A percentile compares a stretch with the other conserved stretches of the same genome.
These are phyloP conservation scores for Endotricha flammealis DNA, from an alignment of 2,888 invertebrate species.

Conservation along the genomic window DNA sequence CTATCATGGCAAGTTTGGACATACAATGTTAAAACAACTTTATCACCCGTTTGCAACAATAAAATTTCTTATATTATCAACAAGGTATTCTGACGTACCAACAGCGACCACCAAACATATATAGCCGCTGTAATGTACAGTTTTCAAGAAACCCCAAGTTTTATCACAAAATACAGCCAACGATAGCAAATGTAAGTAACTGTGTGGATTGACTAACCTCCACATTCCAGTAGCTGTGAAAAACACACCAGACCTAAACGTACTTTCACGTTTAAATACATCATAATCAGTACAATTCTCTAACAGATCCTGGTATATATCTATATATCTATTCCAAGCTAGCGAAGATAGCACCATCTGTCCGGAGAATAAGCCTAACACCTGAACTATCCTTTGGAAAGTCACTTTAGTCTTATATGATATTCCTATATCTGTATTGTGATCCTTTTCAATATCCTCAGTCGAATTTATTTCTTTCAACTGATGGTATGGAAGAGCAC, in stretches of 20 bases:
- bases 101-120: conserved; percentile 82
- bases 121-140: conserved; percentile 85
- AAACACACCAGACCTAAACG: conserved; percentile 85
- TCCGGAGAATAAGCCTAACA: conserved; percentile 81
- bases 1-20: background rate
- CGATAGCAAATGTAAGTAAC: conserved; percentile 84
- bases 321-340: conserved; percentile 91
- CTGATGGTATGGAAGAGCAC: conserved; percentile 72
- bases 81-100: conserved; percentile 84
- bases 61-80: conserved; percentile 42
- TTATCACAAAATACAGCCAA: conserved; percentile 90
- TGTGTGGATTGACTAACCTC: conserved; percentile 89
- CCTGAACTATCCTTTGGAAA: conserved; percentile 81
- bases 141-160: conserved; percentile 85
- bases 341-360: conserved; percentile 86
- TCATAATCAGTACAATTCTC: conserved; percentile 79
- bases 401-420: conserved; percentile 83
- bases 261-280: conserved; percentile 69
- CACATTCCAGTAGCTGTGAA: conserved; percentile 85
- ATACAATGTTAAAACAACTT: conserved; percentile 7
- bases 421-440: conserved; percentile 68
- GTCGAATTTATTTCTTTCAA: conserved; percentile 60
- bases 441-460: conserved; percentile 67
- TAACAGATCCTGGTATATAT: conserved; percentile 86
- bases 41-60: conserved; percentile 37